phyloP scores from a whole-genome alignment of 2,797 vertebrate species.

The Buceros bicornis region DNA sequence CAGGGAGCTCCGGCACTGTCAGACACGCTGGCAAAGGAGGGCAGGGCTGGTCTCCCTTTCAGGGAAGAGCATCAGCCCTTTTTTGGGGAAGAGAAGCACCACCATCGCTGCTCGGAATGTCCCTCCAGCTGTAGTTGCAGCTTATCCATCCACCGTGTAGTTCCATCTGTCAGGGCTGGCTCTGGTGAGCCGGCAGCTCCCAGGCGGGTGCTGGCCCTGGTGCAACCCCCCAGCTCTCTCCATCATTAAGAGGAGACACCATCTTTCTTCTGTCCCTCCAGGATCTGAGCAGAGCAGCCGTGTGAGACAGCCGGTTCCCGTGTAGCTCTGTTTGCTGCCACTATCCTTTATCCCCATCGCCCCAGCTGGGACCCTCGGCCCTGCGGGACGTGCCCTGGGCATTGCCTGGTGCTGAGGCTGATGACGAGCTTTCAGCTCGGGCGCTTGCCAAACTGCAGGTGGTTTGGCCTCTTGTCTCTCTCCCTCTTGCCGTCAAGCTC shows the following conservation, averaged over 20 bases:
- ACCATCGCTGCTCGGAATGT: background rate
- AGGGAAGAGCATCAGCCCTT: too few species aligned
- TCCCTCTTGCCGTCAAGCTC: background rate
- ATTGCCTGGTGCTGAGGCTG: background rate
- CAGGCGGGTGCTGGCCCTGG: background rate
- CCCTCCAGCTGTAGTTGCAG: background rate
- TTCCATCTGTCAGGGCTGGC: background rate
- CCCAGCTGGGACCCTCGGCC: background rate
- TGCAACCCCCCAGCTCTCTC: background rate
- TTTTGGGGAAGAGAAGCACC: background rate
- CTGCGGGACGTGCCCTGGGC: background rate
- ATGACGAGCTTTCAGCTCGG: background rate
- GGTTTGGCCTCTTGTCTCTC: too few species aligned
- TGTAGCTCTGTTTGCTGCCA: accelerated
- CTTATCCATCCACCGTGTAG: background rate
- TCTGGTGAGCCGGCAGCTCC: background rate
- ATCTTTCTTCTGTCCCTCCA: background rate
- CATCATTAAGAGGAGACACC: background rate
- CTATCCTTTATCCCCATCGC: background rate
- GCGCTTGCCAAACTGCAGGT: background rate
- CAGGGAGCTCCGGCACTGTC: accelerated
- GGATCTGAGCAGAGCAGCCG: background rate
- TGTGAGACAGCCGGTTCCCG: background rate
- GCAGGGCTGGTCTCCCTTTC: background rate
- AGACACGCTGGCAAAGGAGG: background rate